phyloP scores from a whole-genome alignment of 2,113 vertebrate species.

The Oreochromis spilurus region DNA sequence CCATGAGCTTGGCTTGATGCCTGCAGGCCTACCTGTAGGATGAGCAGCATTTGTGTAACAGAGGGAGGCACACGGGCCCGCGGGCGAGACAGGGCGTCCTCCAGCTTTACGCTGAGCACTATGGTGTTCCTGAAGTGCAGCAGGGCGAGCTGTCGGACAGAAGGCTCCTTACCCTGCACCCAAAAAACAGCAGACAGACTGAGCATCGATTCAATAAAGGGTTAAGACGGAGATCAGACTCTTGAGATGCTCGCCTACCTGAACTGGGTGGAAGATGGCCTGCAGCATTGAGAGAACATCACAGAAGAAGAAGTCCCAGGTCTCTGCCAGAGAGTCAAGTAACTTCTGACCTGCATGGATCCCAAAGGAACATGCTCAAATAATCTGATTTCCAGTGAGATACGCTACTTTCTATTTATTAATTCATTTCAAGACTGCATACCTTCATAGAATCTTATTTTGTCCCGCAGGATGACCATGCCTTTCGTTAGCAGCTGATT shows the following conservation, averaged over 20 bases:
- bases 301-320: slow-evolving; percentile 98
- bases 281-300: slow-evolving; percentile 95
- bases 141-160: slow-evolving; percentile 89
- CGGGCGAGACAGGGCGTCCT: slow-evolving; percentile 88
- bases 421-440: neutral
- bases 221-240: neutral
- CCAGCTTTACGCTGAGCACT: slow-evolving; percentile 91
- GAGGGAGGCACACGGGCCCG: slow-evolving; percentile 89
- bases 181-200: neutral
- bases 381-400: neutral
- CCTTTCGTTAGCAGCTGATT: slow-evolving; percentile 97
- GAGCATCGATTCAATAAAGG: neutral
- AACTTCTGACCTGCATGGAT: slow-evolving; percentile 89
- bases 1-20: neutral
- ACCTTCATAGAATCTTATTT: slow-evolving; percentile 98
- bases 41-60: slow-evolving; percentile 94
- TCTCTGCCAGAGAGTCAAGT: slow-evolving; percentile 94
- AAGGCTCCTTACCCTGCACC: slow-evolving; percentile 73
- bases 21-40: slow-evolving; percentile 81
- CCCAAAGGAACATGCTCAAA: neutral
- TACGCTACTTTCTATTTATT: neutral
- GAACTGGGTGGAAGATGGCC: slow-evolving; percentile 75
- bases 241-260: slow-evolving; percentile 32
- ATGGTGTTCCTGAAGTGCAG: slow-evolving; percentile 95
- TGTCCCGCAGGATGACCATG: slow-evolving; percentile 98